Percentiles rank a stretch among this genome's conserved stretches.
phyloP scores from a whole-genome alignment of 2,888 invertebrate species.

The Nesidiocoris tenuis region DNA sequence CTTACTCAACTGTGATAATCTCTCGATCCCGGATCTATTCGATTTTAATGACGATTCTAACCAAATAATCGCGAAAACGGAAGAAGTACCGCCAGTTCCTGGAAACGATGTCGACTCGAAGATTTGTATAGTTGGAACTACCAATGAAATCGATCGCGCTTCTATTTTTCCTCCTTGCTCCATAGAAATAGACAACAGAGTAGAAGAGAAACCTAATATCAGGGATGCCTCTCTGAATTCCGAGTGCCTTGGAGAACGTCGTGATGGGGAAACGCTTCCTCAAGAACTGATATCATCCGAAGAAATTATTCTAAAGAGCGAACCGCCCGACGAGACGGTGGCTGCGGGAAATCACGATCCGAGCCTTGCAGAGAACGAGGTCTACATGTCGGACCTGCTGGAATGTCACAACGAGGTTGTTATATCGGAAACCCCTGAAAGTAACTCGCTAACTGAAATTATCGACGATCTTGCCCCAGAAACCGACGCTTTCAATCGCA shows the following conservation, averaged over 20 bases:
- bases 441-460: background rate
- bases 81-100: too few species aligned
- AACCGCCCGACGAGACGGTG: background rate
- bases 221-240: background rate
- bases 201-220: background rate
- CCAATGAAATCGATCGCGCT: background rate
- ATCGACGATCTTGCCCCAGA: background rate
- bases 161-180: background rate
- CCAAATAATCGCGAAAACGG: background rate
- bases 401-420: conserved; percentile 21
- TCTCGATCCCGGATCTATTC: background rate
- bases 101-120: too few species aligned
- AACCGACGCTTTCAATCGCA: too few species aligned
- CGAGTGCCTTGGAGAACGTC: background rate
- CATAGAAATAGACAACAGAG: background rate
- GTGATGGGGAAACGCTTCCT: too few species aligned
- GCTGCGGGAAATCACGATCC: background rate
- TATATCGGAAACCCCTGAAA: background rate
- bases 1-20: background rate
- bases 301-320: background rate
- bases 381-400: conserved; percentile 12
- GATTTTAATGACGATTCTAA: background rate
- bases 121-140: background rate
- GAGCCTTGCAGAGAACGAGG: background rate
- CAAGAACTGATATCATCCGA: too few species aligned